Evolutionary conservation across 2,113 vertebrate genomes (phyloP).

Genomic region (Hydrochoerus hydrochaeris): DNA sequence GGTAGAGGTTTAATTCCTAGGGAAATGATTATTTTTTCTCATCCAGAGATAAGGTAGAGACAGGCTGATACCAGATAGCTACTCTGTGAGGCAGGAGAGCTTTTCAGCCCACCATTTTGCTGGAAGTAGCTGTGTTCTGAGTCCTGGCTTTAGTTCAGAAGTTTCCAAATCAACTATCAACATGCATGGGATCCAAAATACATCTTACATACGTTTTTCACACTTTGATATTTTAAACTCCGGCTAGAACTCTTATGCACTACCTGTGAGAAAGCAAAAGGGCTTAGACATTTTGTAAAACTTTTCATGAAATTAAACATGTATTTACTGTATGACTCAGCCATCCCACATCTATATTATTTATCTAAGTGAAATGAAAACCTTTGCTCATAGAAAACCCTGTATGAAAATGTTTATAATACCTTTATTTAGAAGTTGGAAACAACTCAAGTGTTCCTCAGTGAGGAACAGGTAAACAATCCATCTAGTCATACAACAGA

Average conservation of each 20-base stretch:
- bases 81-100: background rate
- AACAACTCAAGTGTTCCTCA: background rate
- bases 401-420: background rate
- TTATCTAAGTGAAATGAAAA: conserved; percentile 9
- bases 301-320: background rate
- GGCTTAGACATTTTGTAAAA: background rate
- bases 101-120: background rate
- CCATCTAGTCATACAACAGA: background rate
- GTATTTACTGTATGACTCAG: background rate
- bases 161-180: background rate
- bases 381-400: background rate
- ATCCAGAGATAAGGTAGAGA: background rate
- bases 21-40: background rate
- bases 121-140: background rate
- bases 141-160: background rate
- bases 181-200: background rate
- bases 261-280: background rate
- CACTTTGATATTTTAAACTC: background rate
- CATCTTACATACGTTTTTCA: background rate
- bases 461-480: background rate
- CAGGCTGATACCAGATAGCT: accelerated
- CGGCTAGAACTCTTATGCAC: background rate
- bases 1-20: background rate
- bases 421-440: background rate
- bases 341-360: background rate